Conservation (phyloP, 2,888 invertebrate genomes). For the Drosophila mettleri region DNA sequence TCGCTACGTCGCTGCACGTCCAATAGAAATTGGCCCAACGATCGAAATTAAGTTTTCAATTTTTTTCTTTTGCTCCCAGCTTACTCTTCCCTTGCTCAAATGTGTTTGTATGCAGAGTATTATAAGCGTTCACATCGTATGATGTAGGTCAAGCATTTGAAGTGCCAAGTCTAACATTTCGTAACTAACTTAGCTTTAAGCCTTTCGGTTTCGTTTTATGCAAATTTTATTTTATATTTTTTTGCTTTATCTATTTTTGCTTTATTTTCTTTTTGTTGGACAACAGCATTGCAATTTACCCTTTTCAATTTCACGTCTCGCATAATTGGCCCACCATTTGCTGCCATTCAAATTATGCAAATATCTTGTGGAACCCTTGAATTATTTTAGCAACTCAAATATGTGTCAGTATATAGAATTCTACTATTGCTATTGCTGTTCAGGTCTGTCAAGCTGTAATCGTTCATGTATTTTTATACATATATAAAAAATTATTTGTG, state of each 20-base stretch:
- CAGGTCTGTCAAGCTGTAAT: conserved; percentile 10
- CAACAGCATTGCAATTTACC: neutral
- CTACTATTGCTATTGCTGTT: conserved; percentile 13
- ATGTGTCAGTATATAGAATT: neutral
- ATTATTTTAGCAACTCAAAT: conserved; percentile 15
- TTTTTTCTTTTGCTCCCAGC: neutral
- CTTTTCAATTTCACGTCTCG: conserved; percentile 15
- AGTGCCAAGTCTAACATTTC: no score
- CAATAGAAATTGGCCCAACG: conserved; percentile 8
- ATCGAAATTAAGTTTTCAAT: conserved; percentile 11
- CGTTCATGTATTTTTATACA: neutral
- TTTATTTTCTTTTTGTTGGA: neutral
- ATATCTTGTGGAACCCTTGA: conserved; percentile 25
- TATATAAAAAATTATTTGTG: conserved; percentile 24
- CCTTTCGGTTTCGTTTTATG: no score
- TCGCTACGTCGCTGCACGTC: conserved; percentile 21
- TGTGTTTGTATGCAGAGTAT: neutral
- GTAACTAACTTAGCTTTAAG: no score
- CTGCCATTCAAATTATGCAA: conserved; percentile 48
- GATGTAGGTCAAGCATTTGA: no score
- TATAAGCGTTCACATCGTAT: no score
- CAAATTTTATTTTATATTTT: no score
- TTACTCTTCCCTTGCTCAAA: neutral
- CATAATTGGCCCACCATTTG: conserved; percentile 56
- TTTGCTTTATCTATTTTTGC: neutral